phyloP scores from a whole-genome alignment of 2,797 vertebrate genomes.

The Mallotus villosus region DNA sequence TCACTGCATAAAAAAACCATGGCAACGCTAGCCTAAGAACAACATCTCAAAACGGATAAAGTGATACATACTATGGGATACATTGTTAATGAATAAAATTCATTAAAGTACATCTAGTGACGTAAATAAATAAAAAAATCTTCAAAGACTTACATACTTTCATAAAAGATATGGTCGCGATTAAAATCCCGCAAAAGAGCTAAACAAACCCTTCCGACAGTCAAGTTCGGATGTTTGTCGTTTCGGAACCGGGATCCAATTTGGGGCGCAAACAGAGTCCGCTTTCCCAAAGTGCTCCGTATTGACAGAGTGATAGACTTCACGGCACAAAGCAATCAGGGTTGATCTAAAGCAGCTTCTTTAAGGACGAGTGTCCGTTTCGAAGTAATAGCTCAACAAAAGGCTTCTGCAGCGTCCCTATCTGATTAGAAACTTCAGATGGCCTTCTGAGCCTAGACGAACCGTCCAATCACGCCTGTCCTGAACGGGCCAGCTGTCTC shows the following conservation, averaged over 20 bases:
- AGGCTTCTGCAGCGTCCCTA: constrained; percentile 45
- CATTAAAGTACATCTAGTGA: background rate
- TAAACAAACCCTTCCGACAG: background rate
- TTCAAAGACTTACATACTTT: constrained; percentile 30
- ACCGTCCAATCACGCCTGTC: constrained; percentile 49
- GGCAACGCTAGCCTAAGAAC: constrained; percentile 31
- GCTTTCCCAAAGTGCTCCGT: constrained; percentile 46
- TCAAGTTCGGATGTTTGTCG: constrained; percentile 15
- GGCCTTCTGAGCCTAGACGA: constrained; percentile 43
- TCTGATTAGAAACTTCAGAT: constrained; percentile 54
- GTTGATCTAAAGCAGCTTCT: constrained; percentile 59
- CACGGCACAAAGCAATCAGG: constrained; percentile 62
- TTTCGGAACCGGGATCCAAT: constrained; percentile 51
- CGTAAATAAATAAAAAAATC: constrained; percentile 38
- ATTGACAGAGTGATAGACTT: constrained; percentile 60
- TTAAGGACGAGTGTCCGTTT: constrained; percentile 64
- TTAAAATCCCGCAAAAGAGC: background rate
- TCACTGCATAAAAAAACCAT: constrained; percentile 20
- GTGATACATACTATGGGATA: constrained; percentile 30
- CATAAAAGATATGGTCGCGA: constrained; percentile 32
- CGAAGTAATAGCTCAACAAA: constrained; percentile 49
- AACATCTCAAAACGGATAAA: constrained; percentile 15
- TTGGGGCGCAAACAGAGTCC: constrained; percentile 53
- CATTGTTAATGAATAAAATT: constrained; percentile 22
- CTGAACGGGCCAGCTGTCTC: constrained; percentile 13